A percentile compares a stretch with the other conserved stretches of the same genome.
phyloP scores from a whole-genome alignment of 1,140 invertebrate genomes.

The Solenopsis fugax region DNA sequence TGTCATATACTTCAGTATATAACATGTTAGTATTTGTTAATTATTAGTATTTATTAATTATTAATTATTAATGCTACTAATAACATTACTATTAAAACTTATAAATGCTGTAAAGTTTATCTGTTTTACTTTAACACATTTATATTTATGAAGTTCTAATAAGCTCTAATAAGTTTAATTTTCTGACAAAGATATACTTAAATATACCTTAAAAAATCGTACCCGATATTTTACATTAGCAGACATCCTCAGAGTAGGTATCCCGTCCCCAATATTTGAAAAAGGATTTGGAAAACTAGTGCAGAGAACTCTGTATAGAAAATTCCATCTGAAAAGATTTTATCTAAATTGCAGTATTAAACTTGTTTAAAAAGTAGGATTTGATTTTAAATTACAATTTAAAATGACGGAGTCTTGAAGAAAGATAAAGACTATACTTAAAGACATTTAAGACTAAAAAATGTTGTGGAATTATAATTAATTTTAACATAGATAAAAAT shows the following conservation, averaged over 20 bases:
- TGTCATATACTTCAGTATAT: background rate
- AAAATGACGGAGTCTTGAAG: background rate
- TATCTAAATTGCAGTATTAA: conserved; percentile 17
- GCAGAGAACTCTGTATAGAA: background rate
- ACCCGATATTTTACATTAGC: conserved; percentile 1
- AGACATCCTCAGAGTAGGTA: background rate
- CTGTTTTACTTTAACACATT: background rate
- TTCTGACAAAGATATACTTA: background rate
- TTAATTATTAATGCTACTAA: too few relatives aligned
- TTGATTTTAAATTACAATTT: conserved; percentile 27
- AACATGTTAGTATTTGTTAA: background rate
- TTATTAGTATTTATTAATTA: too few relatives aligned
- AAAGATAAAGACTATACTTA: background rate
- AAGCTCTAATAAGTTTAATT: background rate
- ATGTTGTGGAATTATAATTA: background rate
- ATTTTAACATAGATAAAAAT: background rate
- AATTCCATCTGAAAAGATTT: conserved; percentile 1
- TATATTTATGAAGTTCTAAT: background rate
- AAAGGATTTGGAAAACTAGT: background rate
- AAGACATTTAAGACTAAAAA: background rate
- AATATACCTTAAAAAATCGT: too few relatives aligned
- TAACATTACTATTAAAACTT: too few relatives aligned
- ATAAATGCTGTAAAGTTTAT: background rate
- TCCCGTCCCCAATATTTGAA: background rate
- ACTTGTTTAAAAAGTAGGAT: background rate